phyloP scores from a whole-genome alignment of 1,140 invertebrate genomes.

The Caenorhabditis tropicalis region DNA sequence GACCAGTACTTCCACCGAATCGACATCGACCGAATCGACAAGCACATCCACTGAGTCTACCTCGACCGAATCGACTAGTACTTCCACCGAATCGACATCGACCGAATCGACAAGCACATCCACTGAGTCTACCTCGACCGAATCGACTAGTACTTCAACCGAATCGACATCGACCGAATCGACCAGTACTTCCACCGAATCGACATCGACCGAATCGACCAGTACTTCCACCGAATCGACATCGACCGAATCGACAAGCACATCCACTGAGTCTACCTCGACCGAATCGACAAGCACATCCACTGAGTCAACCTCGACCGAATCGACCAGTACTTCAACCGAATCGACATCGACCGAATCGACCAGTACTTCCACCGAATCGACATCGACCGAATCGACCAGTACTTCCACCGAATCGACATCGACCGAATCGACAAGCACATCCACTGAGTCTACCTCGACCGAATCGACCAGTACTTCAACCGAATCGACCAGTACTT shows the following conservation, averaged over 20 bases:
- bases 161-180: slow-evolving; percentile 1
- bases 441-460: background rate
- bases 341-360: background rate
- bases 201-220: slow-evolving; percentile 7
- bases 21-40: too few relatives aligned
- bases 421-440: background rate
- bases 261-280: background rate
- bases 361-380: too few relatives aligned
- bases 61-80: background rate
- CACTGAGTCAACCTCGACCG: slow-evolving; percentile 17
- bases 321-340: background rate
- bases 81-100: background rate
- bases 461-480: background rate
- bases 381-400: background rate
- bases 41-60: too few relatives aligned
- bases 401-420: background rate
- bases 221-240: background rate
- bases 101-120: too few relatives aligned
- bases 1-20: background rate
- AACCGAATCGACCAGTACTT: background rate
- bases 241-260: too few relatives aligned
- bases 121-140: background rate
- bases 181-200: too few relatives aligned
- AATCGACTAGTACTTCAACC: background rate
- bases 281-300: background rate